phyloP scores from a whole-genome alignment of 2,888 invertebrate species.

The Oxytorus armatus region DNA sequence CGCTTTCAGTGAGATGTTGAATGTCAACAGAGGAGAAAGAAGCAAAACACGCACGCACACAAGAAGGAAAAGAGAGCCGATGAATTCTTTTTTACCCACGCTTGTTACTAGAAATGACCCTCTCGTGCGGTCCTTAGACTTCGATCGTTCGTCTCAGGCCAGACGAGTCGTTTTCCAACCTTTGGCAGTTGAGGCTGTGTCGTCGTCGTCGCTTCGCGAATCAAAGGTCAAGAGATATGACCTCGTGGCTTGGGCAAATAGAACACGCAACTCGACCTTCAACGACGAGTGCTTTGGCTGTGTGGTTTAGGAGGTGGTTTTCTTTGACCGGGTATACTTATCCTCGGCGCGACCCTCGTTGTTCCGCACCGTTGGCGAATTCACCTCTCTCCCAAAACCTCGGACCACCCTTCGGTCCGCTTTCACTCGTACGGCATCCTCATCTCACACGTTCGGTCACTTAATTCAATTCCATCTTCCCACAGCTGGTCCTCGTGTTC shows the following conservation, averaged over 20 bases:
- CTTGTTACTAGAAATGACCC: slow-evolving; percentile 22
- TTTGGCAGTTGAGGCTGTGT: neutral
- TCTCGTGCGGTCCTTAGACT: neutral
- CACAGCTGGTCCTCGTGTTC: neutral
- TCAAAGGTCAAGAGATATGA: slow-evolving; percentile 42
- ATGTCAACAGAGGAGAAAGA: slow-evolving; percentile 7
- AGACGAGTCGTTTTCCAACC: slow-evolving; percentile 5
- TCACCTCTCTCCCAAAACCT: slow-evolving; percentile 5
- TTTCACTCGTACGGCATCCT: slow-evolving; percentile 26
- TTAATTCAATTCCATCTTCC: slow-evolving; percentile 27
- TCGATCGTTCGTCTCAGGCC: neutral
- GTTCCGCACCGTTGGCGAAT: slow-evolving; percentile 44
- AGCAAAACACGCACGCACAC: neutral
- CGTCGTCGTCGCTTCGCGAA: slow-evolving; percentile 19
- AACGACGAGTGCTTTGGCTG: slow-evolving; percentile 13
- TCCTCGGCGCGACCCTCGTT: slow-evolving; percentile 45
- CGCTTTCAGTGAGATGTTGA: slow-evolving; percentile 14
- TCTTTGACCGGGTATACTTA: slow-evolving; percentile 45
- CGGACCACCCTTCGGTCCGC: slow-evolving; percentile 9
- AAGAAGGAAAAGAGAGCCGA: slow-evolving; percentile 1
- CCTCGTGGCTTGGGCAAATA: slow-evolving; percentile 30
- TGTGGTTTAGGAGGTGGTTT: slow-evolving; percentile 14
- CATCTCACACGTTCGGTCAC: slow-evolving; percentile 46
- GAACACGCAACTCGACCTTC: slow-evolving; percentile 33
- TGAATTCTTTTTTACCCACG: neutral